Base-by-base conservation (phyloP, 1,140 invertebrate species). In the Ceratina calcarata region DNA sequence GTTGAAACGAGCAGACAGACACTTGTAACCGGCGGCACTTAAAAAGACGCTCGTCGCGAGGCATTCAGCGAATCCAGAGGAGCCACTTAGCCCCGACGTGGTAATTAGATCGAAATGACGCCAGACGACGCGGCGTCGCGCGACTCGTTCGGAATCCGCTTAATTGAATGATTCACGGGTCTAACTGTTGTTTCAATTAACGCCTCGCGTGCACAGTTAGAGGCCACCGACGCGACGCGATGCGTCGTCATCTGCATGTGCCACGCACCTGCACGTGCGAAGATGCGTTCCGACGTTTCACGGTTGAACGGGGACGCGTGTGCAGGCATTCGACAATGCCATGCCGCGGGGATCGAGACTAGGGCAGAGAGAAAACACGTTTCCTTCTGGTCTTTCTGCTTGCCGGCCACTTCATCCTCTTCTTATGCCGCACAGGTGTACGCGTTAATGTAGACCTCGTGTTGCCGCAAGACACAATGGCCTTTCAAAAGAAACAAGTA, bases 151-250 rank as follows among this genome's bases (percentile, higher is more conserved):
- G 73, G 66, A 70, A 81, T 81, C 55, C 74, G 60, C 73, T 75
- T 81, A 81, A 81, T 81, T 76, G 60, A 81, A 69, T 81, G 58
- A 81, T 81, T 77, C 74, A 77, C 45, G 55, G 60, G 20, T 62
- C 65, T 77, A 76, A 75, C 65, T 77, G 66, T 75, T 69, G 65
- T 68, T 77, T 62, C 79, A 81, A 81, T 81, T 81, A 81, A 68
- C 73, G 57, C 66, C 68, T 61, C 37, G 66, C 60, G 20, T 27
- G 73, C 73, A 13, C 65, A 27, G 16, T 18, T 20, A 10, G 57
- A 60, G 57, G 20, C 18, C 16, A n/a, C 1, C 18, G 57, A 20
- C 3, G 16, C 69, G 15, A 32, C 66, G 27, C 18, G 57, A 20
- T 1, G 16, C 69, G 15, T 49, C 66, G 55, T 75, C 65, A 77